These are phyloP conservation scores for Umimayanthus chanpuru DNA, from an alignment of 92 coral and sea anemone species.

Conservation along the genomic window DNA sequence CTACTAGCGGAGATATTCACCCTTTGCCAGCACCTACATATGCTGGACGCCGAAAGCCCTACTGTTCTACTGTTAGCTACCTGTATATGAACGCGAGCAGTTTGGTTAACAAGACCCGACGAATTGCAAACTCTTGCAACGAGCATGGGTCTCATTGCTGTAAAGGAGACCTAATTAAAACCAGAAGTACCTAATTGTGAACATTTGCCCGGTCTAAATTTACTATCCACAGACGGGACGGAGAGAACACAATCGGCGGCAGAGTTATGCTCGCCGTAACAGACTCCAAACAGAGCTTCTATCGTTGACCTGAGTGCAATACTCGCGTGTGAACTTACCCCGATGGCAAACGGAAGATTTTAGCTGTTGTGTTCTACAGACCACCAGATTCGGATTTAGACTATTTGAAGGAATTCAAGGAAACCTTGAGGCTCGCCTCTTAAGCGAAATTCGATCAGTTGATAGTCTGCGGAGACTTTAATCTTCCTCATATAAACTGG, in stretches of 20 bases:
- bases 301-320: conserved; percentile 19
- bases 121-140: conserved; percentile 58
- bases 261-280: conserved; percentile 44
- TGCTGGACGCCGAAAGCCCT: too few relatives aligned
- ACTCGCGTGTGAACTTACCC: conserved; percentile 53
- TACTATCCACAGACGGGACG: conserved; percentile 51
- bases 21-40: too few relatives aligned
- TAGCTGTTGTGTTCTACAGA: conserved; percentile 47
- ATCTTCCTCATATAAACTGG: too few relatives aligned
- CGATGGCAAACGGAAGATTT: conserved; percentile 38
- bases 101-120: conserved; percentile 43
- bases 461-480: too few relatives aligned
- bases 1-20: too few relatives aligned
- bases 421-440: too few relatives aligned
- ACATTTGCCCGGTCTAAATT: conserved; percentile 40
- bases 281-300: conserved; percentile 27
- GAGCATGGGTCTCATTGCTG: conserved; percentile 48
- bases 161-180: conserved; percentile 37
- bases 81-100: too few relatives aligned
- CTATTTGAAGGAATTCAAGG: conserved; percentile 55
- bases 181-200: conserved; percentile 38
- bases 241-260: conserved; percentile 40
- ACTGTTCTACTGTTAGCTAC: too few relatives aligned
- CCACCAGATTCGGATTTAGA: conserved; percentile 37
- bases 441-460: too few relatives aligned